Evolutionary conservation across 2,113 vertebrate genomes (phyloP).

Genomic region (Brienomyrus longianalis): DNA sequence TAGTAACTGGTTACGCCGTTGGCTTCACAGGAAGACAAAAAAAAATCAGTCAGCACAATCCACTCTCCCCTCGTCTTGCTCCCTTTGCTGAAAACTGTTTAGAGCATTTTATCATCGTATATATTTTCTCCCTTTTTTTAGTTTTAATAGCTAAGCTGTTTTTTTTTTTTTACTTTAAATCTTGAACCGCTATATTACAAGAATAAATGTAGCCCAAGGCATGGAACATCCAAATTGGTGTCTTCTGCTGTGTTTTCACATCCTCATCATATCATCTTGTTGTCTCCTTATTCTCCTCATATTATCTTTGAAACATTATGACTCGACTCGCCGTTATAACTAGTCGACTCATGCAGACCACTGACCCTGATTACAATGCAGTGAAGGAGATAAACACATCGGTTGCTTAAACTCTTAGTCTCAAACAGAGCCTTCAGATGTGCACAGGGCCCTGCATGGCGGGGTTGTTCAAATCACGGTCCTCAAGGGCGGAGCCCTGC

Average conservation of each 20-base stretch:
- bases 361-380: neutral
- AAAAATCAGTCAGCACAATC: neutral
- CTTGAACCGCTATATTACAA: neutral
- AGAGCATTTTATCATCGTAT: neutral
- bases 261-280: neutral
- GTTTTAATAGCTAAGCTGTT: neutral
- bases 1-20: neutral
- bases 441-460: neutral
- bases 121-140: neutral
- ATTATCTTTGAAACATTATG: neutral
- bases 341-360: neutral
- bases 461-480: too few relatives aligned
- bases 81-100: neutral
- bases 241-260: neutral
- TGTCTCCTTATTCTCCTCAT: neutral
- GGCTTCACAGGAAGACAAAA: neutral
- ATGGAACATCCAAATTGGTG: neutral
- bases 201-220: neutral
- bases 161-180: neutral
- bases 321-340: neutral
- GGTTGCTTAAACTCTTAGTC: neutral
- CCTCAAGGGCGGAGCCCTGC: too few relatives aligned
- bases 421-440: neutral
- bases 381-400: neutral
- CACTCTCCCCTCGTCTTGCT: neutral